A percentile compares a stretch with the other conserved stretches of the same genome.
Conservation (phyloP, 2,113 vertebrate species). For the Aptenodytes forsteri region DNA sequence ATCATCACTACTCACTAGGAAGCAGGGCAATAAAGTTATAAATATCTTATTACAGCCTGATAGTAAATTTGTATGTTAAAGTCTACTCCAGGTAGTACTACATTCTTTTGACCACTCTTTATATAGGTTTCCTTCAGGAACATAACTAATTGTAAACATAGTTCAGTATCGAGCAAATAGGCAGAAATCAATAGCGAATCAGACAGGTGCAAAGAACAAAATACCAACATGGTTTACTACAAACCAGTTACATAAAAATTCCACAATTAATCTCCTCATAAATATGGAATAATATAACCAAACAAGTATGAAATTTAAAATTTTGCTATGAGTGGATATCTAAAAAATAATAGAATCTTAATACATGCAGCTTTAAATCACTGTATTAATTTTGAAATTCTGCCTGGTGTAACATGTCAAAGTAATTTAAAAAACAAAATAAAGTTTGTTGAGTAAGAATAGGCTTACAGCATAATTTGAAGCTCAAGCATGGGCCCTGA, state of each 20-base stretch:
- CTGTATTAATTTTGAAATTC: slow-evolving; percentile 14
- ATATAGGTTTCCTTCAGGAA: background rate
- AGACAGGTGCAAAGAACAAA: background rate
- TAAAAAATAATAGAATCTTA: background rate
- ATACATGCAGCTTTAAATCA: background rate
- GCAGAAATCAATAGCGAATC: background rate
- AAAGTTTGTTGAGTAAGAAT: slow-evolving; percentile 20
- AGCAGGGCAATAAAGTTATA: background rate
- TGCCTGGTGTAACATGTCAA: background rate
- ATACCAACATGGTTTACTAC: background rate
- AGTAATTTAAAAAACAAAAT: slow-evolving; percentile 30
- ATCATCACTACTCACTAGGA: background rate
- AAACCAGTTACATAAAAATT: background rate
- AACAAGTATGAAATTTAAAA: background rate
- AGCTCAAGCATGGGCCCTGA: background rate
- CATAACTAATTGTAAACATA: background rate
- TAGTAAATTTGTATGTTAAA: background rate
- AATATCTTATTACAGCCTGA: background rate
- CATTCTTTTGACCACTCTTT: background rate
- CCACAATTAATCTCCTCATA: background rate
- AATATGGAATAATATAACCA: background rate
- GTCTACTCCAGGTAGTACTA: background rate
- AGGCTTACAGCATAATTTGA: background rate
- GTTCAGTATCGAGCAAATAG: background rate
- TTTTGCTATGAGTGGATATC: background rate